Base-by-base conservation (phyloP, 2,797 vertebrate species). In the Pipistrellus kuhlii region DNA sequence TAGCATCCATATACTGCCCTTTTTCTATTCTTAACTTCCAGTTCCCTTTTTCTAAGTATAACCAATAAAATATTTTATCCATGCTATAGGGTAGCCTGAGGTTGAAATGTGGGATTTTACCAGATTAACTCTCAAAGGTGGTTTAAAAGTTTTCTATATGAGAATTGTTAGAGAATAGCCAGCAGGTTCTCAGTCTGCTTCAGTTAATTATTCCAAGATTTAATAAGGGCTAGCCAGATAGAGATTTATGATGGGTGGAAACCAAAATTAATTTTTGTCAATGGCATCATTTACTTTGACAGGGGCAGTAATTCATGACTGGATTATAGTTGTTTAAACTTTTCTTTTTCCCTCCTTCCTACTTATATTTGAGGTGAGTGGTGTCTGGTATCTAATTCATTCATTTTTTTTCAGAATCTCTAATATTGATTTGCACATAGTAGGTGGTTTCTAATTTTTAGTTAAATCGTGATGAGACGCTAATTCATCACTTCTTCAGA, bases 61-160 rank as follows among this genome's bases (percentile, higher is more conserved):
- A 73, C 23, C 44, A 90, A 84, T 21, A 77, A 82, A 83, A 88
- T 91, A 88, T 64, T 94, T 94, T 71, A 71, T 32, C 15, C 41
- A 53, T 7, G 7, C 55, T 53, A 21, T 53, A 69, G 53, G 35
- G 20, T 2, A 82, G 15, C 27, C 48, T 62, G 71, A 88, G 11
- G 35, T 62, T 73, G 35, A 91, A 85, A 82, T 82, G n/a, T 32
- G 27, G 12, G 77, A 91, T 57, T 72, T 73, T 59, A 44, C 55
- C 78, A 85, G 68, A 85, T 91, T 76, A 13, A 85, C 32, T 66
- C 38, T 85, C 66, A 93, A 78, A 68, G 35, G 32, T 55, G 25
- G 44, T 72, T 69, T 76, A 14, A 77, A 72, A 76, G 0, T 64
- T 94, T 66, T 25, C 32, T 82, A 18, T 23, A 46, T 66, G 25